Evolutionary conservation across 2,888 invertebrate species (phyloP).

Genomic region (Dendrolimus houi): DNA sequence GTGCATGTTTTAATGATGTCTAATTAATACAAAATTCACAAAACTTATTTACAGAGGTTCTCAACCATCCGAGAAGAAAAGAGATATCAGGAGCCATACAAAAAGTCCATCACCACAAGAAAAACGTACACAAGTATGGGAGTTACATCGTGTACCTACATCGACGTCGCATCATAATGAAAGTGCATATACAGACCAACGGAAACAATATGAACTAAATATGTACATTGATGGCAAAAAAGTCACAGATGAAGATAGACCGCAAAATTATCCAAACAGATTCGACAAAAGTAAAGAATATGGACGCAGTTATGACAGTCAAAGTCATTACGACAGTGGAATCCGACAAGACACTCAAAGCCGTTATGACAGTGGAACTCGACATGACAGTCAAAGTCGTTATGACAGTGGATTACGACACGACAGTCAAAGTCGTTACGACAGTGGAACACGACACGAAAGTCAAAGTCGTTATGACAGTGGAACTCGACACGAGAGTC

Average conservation of each 20-base stretch:
- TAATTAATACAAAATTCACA: no score
- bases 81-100: constrained; percentile 34
- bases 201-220: background rate
- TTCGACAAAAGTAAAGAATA: background rate
- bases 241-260: background rate
- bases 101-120: constrained; percentile 40
- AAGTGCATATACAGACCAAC: background rate
- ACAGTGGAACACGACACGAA: no score
- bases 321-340: background rate
- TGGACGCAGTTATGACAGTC: background rate
- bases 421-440: no score
- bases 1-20: no score
- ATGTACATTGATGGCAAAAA: background rate
- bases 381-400: no score
- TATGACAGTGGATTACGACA: no score
- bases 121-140: constrained; percentile 46
- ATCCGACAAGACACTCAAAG: background rate
- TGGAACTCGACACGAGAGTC: no score
- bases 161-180: background rate
- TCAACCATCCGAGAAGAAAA: constrained; percentile 32
- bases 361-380: background rate
- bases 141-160: constrained; percentile 23
- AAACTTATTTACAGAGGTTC: constrained; percentile 33
- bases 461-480: no score
- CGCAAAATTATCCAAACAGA: background rate